These are phyloP conservation scores for Hydrochoerus hydrochaeris DNA, from an alignment of 2,113 vertebrate genomes.

Conservation along the genomic window DNA sequence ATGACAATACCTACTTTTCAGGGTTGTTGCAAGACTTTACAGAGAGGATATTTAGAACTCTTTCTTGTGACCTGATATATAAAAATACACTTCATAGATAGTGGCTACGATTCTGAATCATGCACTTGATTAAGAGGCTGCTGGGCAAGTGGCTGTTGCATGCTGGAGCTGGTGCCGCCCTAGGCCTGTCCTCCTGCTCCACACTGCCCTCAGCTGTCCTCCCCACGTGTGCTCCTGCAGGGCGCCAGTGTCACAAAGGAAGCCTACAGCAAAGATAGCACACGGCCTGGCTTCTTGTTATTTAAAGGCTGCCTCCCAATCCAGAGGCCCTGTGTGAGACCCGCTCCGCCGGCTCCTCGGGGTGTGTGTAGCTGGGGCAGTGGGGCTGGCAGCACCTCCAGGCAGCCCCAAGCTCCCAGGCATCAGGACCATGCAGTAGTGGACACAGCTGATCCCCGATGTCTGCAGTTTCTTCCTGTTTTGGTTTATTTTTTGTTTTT, in stretches of 20 bases:
- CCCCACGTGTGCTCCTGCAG: neutral
- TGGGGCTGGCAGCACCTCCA: neutral
- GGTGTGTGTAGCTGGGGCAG: neutral
- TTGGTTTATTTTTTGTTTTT: conserved; percentile 67
- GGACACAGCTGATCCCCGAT: neutral
- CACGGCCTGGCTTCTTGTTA: neutral
- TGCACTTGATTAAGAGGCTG: neutral
- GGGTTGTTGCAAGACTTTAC: neutral
- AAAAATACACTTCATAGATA: neutral
- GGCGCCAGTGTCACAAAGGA: conserved; percentile 42
- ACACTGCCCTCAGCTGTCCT: conserved; percentile 56
- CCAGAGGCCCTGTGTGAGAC: neutral
- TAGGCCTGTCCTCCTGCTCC: conserved; percentile 4
- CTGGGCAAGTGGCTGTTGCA: neutral
- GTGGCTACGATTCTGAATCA: neutral
- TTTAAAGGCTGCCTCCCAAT: conserved; percentile 46
- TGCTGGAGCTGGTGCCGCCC: neutral
- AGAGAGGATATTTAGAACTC: neutral
- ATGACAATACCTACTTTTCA: rapidly evolving
- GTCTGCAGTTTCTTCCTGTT: conserved; percentile 2
- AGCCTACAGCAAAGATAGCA: conserved; percentile 7
- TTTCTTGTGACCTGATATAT: neutral
- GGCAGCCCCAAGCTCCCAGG: neutral
- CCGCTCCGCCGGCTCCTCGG: neutral
- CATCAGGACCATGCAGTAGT: neutral